Percentiles rank a stretch among this genome's conserved stretches.
phyloP scores from a whole-genome alignment of 2,113 vertebrate genomes.

The Notothenia rossii region DNA sequence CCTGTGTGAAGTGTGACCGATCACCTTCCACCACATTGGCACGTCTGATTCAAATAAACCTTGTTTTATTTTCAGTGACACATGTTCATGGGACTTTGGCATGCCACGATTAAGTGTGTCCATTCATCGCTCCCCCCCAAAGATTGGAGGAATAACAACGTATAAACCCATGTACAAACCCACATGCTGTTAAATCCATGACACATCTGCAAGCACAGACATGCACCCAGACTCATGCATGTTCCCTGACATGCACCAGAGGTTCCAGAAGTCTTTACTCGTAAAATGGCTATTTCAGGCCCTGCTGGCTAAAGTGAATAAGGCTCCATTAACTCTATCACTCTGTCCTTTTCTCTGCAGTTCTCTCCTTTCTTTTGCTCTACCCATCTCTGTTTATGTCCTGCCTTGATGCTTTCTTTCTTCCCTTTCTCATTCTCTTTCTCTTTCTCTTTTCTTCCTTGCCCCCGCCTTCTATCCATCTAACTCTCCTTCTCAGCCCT shows the following conservation, averaged over 20 bases:
- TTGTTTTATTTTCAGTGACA: constrained; percentile 39
- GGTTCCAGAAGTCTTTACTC: constrained; percentile 38
- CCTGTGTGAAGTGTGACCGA: constrained; percentile 6
- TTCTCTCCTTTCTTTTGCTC: constrained; percentile 45
- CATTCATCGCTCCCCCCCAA: background rate
- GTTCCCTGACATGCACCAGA: constrained; percentile 14
- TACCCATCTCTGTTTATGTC: constrained; percentile 45
- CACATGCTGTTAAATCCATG: constrained; percentile 45
- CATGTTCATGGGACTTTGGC: constrained; percentile 10
- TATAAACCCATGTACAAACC: constrained; percentile 4
- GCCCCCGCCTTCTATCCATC: constrained; percentile 59
- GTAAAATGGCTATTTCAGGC: constrained; percentile 69
- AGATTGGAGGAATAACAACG: constrained; percentile 14
- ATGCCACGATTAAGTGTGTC: constrained; percentile 1
- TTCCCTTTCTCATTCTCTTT: constrained; percentile 8
- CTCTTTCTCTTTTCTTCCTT: constrained; percentile 26
- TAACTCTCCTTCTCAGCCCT: constrained; percentile 67
- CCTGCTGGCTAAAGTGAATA: constrained; percentile 65
- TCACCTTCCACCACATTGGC: background rate
- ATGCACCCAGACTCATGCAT: constrained; percentile 20
- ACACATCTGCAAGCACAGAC: constrained; percentile 43
- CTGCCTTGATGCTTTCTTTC: constrained; percentile 19
- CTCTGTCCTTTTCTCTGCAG: constrained; percentile 15
- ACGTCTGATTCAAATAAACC: constrained; percentile 9
- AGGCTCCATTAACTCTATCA: constrained; percentile 60